Percentiles rank a stretch among this genome's conserved stretches.
phyloP scores from a whole-genome alignment of 1,140 invertebrate species.

The Chionoecetes opilio region DNA sequence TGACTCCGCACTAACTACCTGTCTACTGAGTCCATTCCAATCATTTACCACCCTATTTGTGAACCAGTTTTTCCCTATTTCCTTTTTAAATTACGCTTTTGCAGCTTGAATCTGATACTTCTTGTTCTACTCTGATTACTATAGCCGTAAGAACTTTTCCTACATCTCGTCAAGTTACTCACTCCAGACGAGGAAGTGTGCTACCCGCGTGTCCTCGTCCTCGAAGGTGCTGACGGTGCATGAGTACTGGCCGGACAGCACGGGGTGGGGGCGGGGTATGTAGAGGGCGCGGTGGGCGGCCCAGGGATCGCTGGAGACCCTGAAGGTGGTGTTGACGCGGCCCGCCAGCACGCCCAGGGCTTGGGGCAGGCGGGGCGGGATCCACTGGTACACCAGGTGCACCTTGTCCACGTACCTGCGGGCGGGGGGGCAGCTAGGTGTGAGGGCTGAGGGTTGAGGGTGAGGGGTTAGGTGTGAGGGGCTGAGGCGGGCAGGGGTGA shows the following conservation, averaged over 20 bases:
- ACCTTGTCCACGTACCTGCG: constrained; percentile 54
- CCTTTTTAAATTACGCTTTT: too few relatives aligned
- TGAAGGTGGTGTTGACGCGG: constrained; percentile 47
- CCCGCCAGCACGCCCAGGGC: constrained; percentile 39
- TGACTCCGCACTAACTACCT: too few relatives aligned
- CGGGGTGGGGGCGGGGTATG: constrained; percentile 27
- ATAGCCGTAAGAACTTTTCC: too few relatives aligned
- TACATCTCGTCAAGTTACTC: background rate
- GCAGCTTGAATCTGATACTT: too few relatives aligned
- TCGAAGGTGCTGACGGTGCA: constrained; percentile 62
- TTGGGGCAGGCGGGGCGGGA: background rate
- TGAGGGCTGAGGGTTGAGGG: too few relatives aligned
- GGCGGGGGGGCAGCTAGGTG: background rate
- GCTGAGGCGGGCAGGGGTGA: background rate
- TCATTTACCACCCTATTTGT: too few relatives aligned
- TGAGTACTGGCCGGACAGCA: constrained; percentile 46
- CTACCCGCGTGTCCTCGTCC: constrained; percentile 41
- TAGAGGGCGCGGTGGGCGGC: constrained; percentile 25
- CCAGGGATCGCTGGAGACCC: constrained; percentile 39
- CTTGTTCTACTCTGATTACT: too few relatives aligned
- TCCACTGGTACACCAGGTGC: constrained; percentile 51
- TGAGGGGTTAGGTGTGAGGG: background rate
- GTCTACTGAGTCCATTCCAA: too few relatives aligned
- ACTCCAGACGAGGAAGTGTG: constrained; percentile 59
- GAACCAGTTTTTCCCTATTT: too few relatives aligned